phyloP scores from a whole-genome alignment of 1,140 invertebrate genomes.

The Zaprionus nigranus region DNA sequence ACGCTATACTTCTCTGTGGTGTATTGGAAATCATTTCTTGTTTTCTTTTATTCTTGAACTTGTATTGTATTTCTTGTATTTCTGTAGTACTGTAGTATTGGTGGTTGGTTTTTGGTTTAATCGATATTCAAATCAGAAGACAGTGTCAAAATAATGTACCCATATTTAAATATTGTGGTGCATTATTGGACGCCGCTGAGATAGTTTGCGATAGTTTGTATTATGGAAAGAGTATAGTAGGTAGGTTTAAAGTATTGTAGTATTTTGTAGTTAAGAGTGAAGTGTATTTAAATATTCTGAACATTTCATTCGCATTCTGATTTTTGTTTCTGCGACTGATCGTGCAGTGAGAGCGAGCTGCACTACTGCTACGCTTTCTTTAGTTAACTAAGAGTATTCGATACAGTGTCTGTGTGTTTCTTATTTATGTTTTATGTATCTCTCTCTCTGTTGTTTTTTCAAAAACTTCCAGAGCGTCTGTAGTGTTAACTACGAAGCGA shows the following conservation, averaged over 20 bases:
- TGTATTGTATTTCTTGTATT: conserved; percentile 62
- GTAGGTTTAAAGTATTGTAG: conserved; percentile 52
- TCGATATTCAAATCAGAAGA: conserved; percentile 85
- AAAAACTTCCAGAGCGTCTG: conserved; percentile 13
- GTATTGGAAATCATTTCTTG: conserved; percentile 48
- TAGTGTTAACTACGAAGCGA: conserved; percentile 41
- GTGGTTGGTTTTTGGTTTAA: conserved; percentile 62
- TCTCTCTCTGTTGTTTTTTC: conserved; percentile 11
- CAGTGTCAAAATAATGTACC: conserved; percentile 85
- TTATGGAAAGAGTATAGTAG: conserved; percentile 77
- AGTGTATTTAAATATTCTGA: conserved; percentile 31
- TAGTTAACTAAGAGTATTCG: conserved; percentile 27
- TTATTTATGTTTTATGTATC: conserved; percentile 16
- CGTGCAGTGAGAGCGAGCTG: conserved; percentile 39
- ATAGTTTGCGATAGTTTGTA: conserved; percentile 80
- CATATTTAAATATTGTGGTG: conserved; percentile 67
- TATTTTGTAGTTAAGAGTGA: conserved; percentile 56
- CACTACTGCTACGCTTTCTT: conserved; percentile 44
- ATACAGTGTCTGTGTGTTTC: conserved; percentile 22
- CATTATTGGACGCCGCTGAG: conserved; percentile 81
- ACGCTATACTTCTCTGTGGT: conserved; percentile 80
- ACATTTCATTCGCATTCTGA: conserved; percentile 1
- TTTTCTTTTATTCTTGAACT: conserved; percentile 49
- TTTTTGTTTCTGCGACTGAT: conserved; percentile 9
- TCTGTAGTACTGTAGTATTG: conserved; percentile 50